Evolutionary conservation across 64 coral and sea anemone species (phyloP).

Genomic region (Stylophora pistillata): DNA sequence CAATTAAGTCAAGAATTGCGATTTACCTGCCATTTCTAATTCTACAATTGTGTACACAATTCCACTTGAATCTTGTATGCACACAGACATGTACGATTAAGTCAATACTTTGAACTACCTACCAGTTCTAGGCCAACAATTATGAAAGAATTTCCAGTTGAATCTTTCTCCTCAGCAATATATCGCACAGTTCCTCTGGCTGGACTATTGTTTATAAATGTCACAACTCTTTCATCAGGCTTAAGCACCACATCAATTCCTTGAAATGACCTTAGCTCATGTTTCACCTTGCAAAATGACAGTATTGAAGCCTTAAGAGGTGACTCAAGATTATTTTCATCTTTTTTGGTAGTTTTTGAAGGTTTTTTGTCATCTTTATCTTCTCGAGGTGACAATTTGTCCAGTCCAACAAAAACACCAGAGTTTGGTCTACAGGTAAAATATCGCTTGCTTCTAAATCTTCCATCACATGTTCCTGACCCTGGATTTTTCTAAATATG

Average conservation of each 20-base stretch:
- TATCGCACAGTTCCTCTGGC: slow-evolving; percentile 43
- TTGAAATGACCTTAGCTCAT: background rate
- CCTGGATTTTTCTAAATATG: background rate
- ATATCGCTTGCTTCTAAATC: background rate
- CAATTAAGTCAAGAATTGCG: no score
- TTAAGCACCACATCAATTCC: background rate
- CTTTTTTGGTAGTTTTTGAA: background rate
- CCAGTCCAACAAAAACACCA: background rate
- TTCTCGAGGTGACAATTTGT: background rate
- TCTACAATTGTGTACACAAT: no score
- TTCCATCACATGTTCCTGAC: background rate
- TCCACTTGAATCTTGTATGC: no score
- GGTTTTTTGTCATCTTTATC: background rate
- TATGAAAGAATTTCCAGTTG: background rate
- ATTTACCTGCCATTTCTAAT: no score
- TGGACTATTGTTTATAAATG: background rate
- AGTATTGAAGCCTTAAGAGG: background rate
- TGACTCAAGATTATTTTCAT: background rate
- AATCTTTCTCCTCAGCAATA: slow-evolving; percentile 13
- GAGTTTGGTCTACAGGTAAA: background rate
- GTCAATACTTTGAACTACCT: no score
- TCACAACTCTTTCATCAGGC: slow-evolving; percentile 48
- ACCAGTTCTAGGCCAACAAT: slow-evolving; percentile 57
- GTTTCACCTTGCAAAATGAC: background rate
- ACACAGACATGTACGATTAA: no score